A percentile compares a stretch with the other conserved stretches of the same genome.
Conservation (phyloP, 2,113 vertebrate species). For the Prinia subflava region DNA sequence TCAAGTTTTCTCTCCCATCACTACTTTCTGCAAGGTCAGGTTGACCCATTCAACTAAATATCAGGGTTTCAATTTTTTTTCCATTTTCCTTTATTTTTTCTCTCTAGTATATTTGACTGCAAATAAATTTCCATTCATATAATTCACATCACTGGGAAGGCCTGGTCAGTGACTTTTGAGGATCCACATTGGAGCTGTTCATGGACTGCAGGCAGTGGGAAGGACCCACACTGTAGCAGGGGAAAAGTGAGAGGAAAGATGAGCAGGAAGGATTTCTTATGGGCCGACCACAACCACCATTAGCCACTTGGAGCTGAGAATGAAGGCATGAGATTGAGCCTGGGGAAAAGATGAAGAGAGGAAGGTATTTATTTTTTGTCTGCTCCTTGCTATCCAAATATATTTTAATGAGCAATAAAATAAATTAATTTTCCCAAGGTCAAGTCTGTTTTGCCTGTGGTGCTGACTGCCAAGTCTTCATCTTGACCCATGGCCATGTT, state of each 20-base stretch:
- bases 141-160: background rate
- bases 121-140: background rate
- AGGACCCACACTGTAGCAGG: fast-evolving
- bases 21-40: background rate
- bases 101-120: background rate
- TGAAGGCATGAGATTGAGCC: background rate
- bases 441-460: background rate
- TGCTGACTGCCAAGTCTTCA: background rate
- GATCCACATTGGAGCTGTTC: background rate
- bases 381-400: background rate
- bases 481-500: background rate
- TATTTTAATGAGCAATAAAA: background rate
- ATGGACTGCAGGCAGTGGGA: background rate
- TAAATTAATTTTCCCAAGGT: background rate
- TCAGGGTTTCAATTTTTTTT: background rate
- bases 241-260: background rate
- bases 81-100: background rate
- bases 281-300: background rate
- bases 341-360: background rate
- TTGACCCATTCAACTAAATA: background rate
- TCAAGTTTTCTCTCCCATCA: background rate
- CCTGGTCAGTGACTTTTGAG: background rate
- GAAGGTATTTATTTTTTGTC: background rate
- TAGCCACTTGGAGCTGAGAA: background rate
- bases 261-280: background rate